Percentiles rank a stretch among this genome's conserved stretches.
These are phyloP conservation scores for Anabacerthia variegaticeps DNA, from an alignment of 2,797 vertebrate genomes.

Conservation along the genomic window DNA sequence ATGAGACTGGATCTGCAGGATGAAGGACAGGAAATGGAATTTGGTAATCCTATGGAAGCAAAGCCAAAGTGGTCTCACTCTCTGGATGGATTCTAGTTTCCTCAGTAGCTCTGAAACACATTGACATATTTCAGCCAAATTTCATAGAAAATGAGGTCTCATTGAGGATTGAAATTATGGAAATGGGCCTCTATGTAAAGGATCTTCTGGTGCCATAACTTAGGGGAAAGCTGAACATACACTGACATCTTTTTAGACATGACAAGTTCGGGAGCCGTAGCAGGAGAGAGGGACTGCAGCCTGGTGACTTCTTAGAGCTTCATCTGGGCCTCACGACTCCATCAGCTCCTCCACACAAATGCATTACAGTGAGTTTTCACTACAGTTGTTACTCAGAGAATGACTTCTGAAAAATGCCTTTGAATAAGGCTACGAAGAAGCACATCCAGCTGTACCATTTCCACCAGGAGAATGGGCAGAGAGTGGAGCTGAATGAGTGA, in stretches of 20 bases:
- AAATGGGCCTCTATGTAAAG: background rate
- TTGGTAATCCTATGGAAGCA: background rate
- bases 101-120: background rate
- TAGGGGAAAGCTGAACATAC: background rate
- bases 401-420: background rate
- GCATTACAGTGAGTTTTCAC: background rate
- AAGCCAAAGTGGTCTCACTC: background rate
- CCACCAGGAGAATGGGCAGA: background rate
- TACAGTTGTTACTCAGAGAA: background rate
- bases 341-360: background rate
- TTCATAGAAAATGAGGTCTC: background rate
- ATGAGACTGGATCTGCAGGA: background rate
- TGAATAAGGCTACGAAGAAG: background rate
- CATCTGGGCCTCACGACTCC: background rate
- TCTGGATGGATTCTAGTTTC: background rate
- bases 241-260: background rate
- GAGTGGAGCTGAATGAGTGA: background rate
- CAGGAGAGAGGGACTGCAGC: background rate
- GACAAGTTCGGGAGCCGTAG: background rate
- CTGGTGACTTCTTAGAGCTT: background rate
- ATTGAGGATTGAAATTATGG: background rate
- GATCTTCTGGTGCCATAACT: background rate
- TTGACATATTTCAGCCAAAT: background rate
- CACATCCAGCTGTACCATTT: background rate
- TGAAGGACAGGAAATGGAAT: background rate